A percentile compares a stretch with the other conserved stretches of the same genome.
These are phyloP conservation scores for Cichlasoma orientale DNA, from an alignment of 2,797 vertebrate species.

Conservation along the genomic window DNA sequence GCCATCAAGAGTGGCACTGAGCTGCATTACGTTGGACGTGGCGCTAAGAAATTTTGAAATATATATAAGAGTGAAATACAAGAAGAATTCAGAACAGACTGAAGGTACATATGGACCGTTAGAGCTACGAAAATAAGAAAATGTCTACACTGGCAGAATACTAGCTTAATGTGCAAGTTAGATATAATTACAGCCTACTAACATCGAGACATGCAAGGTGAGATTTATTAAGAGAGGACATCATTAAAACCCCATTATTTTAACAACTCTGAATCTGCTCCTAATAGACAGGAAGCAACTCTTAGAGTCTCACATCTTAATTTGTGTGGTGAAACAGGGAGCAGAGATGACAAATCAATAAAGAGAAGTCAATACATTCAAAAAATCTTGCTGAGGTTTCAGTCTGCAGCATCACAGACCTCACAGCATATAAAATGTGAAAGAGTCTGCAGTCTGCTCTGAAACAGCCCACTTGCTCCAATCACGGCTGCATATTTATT, in stretches of 20 bases:
- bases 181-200: not conserved
- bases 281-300: not conserved
- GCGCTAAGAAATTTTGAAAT: not conserved
- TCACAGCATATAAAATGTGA: constrained; percentile 10
- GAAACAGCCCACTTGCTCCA: not conserved
- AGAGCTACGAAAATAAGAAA: not conserved
- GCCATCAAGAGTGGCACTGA: not conserved
- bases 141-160: not conserved
- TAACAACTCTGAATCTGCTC: not conserved
- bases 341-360: not conserved
- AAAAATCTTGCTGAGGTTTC: constrained; percentile 16
- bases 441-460: constrained; percentile 2
- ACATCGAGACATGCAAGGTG: not conserved
- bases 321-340: not conserved
- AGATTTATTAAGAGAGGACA: not conserved
- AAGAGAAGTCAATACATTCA: not conserved
- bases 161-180: not conserved
- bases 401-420: not conserved
- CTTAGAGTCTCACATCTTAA: not conserved
- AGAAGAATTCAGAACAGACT: not conserved
- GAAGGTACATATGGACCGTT: not conserved
- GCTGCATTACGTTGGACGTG: not conserved
- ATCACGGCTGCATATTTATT: constrained; percentile 4
- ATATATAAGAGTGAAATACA: not conserved
- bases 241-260: not conserved